These are phyloP conservation scores for Pipistrellus kuhlii DNA, from an alignment of 2,797 vertebrate species.

Conservation along the genomic window DNA sequence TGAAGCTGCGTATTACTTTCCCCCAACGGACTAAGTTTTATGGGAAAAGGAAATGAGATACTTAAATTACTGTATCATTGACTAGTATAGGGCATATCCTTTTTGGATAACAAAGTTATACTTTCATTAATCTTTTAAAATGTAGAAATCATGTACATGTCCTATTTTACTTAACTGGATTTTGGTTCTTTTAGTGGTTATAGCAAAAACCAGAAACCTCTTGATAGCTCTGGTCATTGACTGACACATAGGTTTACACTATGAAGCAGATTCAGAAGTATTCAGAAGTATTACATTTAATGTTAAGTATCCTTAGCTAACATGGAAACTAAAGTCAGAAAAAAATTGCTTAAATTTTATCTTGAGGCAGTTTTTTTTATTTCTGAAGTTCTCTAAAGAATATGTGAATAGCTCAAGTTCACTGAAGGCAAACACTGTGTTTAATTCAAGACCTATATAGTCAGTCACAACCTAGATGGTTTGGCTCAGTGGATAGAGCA, in stretches of 20 bases:
- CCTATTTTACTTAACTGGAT: neutral
- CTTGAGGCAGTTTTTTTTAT: conserved; percentile 15
- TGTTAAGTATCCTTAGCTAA: conserved; percentile 37
- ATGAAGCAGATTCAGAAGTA: conserved; percentile 20
- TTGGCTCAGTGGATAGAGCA: no score
- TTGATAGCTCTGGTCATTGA: neutral
- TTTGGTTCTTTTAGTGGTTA: neutral
- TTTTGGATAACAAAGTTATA: conserved; percentile 24
- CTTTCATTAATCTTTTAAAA: conserved; percentile 15
- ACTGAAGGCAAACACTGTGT: conserved; percentile 13
- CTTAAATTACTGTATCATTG: neutral
- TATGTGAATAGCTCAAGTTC: neutral
- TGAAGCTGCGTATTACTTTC: neutral
- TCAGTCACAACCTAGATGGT: neutral
- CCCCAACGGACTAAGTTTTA: neutral
- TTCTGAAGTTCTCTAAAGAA: conserved; percentile 49
- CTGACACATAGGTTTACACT: neutral
- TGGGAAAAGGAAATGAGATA: neutral
- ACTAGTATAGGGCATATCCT: neutral
- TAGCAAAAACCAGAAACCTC: conserved; percentile 2
- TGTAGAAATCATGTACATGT: neutral
- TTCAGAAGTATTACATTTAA: neutral
- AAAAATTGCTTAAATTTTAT: conserved; percentile 7
- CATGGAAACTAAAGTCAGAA: conserved; percentile 50
- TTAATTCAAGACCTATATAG: conserved; percentile 27